Conservation (phyloP, 2,888 invertebrate species). For the Drosophila fulvimacula region DNA sequence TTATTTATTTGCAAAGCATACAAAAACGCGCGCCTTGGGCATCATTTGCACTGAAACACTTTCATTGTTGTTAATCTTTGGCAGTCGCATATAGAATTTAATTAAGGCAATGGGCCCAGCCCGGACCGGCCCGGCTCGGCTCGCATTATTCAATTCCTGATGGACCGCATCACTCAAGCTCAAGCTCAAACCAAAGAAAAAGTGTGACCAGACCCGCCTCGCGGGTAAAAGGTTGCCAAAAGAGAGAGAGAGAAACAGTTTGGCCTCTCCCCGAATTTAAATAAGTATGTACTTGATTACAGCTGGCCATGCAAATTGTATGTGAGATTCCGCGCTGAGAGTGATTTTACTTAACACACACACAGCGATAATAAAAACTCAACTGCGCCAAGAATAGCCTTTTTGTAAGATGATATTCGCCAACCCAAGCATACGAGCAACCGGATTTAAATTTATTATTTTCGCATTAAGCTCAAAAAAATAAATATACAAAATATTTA, state of each 20-base stretch:
- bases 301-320: not conserved
- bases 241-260: not conserved
- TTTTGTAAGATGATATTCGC: constrained; percentile 23
- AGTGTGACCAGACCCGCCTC: constrained; percentile 8
- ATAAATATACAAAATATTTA: not conserved
- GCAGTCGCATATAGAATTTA: constrained; percentile 69
- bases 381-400: constrained; percentile 27
- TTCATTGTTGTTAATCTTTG: constrained; percentile 75
- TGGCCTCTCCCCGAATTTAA: constrained; percentile 26
- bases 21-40: constrained; percentile 63
- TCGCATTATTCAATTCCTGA: constrained; percentile 63
- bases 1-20: constrained; percentile 73
- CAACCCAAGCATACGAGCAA: constrained; percentile 3
- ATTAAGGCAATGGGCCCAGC: constrained; percentile 64
- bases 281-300: constrained; percentile 45
- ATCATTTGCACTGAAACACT: constrained; percentile 77
- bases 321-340: constrained; percentile 4
- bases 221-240: constrained; percentile 18
- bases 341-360: constrained; percentile 11
- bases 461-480: constrained; percentile 12
- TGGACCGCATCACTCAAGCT: constrained; percentile 34
- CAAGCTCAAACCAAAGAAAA: no score
- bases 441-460: constrained; percentile 43
- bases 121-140: constrained; percentile 7
- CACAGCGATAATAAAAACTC: not conserved